Evolutionary conservation across 92 coral and sea anemone species (phyloP), one percentile per base, ranked within the genome.

Genomic region (Palythoa caribaeorum): DNA sequence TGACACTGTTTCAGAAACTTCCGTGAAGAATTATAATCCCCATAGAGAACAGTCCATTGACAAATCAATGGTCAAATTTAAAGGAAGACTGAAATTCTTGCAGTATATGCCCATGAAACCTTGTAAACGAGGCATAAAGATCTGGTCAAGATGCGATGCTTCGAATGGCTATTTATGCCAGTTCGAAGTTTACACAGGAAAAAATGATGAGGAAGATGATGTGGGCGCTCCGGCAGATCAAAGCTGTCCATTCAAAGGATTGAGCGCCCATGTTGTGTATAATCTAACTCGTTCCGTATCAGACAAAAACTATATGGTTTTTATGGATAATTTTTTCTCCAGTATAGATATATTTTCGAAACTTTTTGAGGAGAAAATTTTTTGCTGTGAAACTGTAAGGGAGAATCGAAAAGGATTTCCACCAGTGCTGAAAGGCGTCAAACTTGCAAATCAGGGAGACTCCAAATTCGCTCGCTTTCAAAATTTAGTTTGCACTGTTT

Each of bases 251-350:
- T 39, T 74, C 79, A 74, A 74, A 40, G 79, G 36, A 37, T 53
- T 78, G 71, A 21, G 69, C 37, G 80, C 88, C 63, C 53, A 54
- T 71, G 81, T 84, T 73, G 88, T 74, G 20, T 63, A 39, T 48
- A 50, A 76, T 5, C 89, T 76, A 15, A 86, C 83, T 35, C 72
- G 62, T 21, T 52, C 36, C 16, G 21, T 86, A 14, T 50, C 72
- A 21, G 75, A 83, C n/a, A 73, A 76, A 75, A 73, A 76, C 14
- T 76, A 59, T 74, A 28, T 86, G 28, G 88, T 85, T 85, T 86
- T 86, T 28, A 86, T 57, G 75, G 73, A 75, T 38, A 86, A 53
- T 65, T 86, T 73, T 68, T 86, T 86, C 71, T 66, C 81, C 12
- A 57, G 83, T 57, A 3, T 55, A 10, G 72, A 73, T 47, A 50